Evolutionary conservation across 2,797 vertebrate species (phyloP).

Genomic region (Ficedula albicollis): DNA sequence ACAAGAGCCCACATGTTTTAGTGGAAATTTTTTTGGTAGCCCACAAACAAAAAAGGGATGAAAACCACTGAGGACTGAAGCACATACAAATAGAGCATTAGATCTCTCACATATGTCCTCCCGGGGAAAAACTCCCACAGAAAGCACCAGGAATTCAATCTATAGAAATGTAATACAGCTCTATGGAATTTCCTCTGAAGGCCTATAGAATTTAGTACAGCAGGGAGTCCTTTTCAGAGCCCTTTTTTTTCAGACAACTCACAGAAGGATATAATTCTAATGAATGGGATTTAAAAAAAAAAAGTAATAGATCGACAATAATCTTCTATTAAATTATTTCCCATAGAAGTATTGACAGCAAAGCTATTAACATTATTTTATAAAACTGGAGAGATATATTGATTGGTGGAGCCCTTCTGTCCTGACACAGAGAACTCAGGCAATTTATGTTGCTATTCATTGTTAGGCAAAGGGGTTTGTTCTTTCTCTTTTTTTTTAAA

Average conservation of each 20-base stretch:
- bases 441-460: background rate
- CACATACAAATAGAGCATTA: constrained; percentile 11
- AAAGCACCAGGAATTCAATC: constrained; percentile 44
- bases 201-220: constrained; percentile 43
- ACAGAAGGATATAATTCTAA: constrained; percentile 32
- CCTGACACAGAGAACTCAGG: background rate
- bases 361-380: constrained; percentile 2
- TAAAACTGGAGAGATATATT: background rate
- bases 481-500: background rate
- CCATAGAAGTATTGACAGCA: constrained; percentile 16
- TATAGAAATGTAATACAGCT: constrained; percentile 37
- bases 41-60: background rate
- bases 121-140: background rate
- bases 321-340: constrained; percentile 43
- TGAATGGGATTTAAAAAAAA: background rate
- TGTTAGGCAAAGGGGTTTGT: background rate
- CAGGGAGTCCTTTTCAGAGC: constrained; percentile 52
- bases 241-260: background rate
- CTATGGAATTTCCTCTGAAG: constrained; percentile 30
- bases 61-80: constrained; percentile 10
- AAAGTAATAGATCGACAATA: constrained; percentile 1
- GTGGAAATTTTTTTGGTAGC: background rate
- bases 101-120: constrained; percentile 5
- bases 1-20: background rate
- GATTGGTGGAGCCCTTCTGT: constrained; percentile 1